These are phyloP conservation scores for Montipora capitata DNA, from an alignment of 92 coral and sea anemone species.

Conservation along the genomic window DNA sequence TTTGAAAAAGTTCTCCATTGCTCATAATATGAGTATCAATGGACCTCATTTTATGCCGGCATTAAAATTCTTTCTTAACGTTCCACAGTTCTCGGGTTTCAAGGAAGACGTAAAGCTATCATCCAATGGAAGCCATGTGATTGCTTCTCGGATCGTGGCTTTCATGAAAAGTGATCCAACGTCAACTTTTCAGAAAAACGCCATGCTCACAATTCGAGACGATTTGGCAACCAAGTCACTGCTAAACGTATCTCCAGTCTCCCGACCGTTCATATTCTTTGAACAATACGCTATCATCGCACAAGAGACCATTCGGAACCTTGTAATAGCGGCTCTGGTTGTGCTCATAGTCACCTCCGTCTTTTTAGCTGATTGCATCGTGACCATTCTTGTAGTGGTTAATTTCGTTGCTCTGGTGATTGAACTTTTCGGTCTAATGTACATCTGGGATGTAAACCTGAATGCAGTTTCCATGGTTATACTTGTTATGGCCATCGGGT, in stretches of 20 bases:
- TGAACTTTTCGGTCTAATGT: conserved; percentile 88
- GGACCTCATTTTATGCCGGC: conserved; percentile 50
- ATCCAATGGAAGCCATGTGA: conserved; percentile 47
- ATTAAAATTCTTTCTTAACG: conserved; percentile 57
- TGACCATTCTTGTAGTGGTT: conserved; percentile 67
- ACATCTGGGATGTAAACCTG: conserved; percentile 85
- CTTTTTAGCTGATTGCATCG: conserved; percentile 76
- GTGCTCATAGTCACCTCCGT: conserved; percentile 74
- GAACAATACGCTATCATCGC: conserved; percentile 83
- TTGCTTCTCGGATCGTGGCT: conserved; percentile 81
- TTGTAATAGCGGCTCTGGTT: conserved; percentile 72
- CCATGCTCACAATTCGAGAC: conserved; percentile 80
- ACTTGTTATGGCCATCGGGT: conserved; percentile 83
- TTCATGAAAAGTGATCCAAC: conserved; percentile 64
- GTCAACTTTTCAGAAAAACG: conserved; percentile 73
- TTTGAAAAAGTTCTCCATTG: conserved; percentile 34
- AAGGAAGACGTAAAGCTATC: conserved; percentile 81
- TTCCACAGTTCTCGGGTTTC: conserved; percentile 57
- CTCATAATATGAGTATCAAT: conserved; percentile 8
- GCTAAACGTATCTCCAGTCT: conserved; percentile 69
- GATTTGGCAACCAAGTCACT: conserved; percentile 61
- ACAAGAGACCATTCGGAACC: conserved; percentile 72
- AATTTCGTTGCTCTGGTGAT: conserved; percentile 80
- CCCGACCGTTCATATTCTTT: conserved; percentile 42
- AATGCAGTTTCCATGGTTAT: conserved; percentile 75